Percentiles rank a stretch among this genome's conserved stretches.
Conservation (phyloP, 2,888 invertebrate genomes). For the Macrostomum cliftonense region DNA sequence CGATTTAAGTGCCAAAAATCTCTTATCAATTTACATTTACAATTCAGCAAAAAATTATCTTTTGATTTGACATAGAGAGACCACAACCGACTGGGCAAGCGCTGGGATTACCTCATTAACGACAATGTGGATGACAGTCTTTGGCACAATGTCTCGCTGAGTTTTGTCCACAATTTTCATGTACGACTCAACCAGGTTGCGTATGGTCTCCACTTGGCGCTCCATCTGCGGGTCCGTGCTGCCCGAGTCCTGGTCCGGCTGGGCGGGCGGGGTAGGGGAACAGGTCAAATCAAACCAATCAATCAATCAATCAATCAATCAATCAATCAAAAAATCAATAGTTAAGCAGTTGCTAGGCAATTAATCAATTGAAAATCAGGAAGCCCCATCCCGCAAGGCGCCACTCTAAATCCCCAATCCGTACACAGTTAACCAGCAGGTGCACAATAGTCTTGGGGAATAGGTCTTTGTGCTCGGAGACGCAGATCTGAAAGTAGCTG, state of each 20-base stretch:
- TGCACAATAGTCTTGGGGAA: constrained; percentile 97
- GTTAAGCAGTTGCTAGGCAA: no score
- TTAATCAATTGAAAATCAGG: no score
- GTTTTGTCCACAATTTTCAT: constrained; percentile 99
- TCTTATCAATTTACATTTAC: no score
- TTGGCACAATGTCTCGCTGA: constrained; percentile 89
- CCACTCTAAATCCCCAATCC: constrained; percentile 6
- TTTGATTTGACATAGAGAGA: no score
- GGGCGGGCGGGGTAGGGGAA: background rate
- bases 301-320: background rate
- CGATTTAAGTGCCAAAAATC: no score
- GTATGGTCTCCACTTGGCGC: constrained; percentile 94
- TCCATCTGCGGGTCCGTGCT: constrained; percentile 59
- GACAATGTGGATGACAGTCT: constrained; percentile 93
- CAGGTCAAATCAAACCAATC: background rate
- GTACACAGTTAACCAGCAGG: constrained; percentile 74
- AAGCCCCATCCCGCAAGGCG: background rate
- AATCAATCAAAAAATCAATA: no score
- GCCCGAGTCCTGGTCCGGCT: background rate
- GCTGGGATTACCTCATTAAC: constrained; percentile 55
- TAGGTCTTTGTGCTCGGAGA: constrained; percentile 89
- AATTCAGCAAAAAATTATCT: no score
- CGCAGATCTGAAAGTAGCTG: constrained; percentile 97
- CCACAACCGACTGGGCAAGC: no score
- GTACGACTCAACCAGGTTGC: constrained; percentile 96